Conservation (phyloP, 2,797 vertebrate species). For the Acanthurus leucopareius region DNA sequence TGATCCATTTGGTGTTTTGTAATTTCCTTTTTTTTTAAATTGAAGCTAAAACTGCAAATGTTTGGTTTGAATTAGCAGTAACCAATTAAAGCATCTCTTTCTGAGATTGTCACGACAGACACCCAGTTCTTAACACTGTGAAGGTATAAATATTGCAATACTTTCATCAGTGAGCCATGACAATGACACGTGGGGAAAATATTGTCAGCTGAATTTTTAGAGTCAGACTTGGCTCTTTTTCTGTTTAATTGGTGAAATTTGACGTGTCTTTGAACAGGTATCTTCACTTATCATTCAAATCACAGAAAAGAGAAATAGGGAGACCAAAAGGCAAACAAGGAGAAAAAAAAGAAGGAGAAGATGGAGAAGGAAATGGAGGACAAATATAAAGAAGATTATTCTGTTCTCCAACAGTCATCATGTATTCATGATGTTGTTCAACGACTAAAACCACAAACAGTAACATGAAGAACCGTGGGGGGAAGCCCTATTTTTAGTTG, state of each 20-base stretch:
- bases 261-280: not conserved
- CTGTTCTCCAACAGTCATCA: not conserved
- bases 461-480: not conserved
- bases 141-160: no score
- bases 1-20: no score
- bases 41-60: no score
- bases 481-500: not conserved
- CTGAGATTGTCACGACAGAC: no score
- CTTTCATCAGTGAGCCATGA: no score
- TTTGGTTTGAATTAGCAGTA: no score
- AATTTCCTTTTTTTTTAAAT: no score
- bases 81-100: no score
- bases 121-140: no score
- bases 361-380: not conserved
- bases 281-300: slow-evolving; percentile 17
- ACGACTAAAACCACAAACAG: not conserved
- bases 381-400: not conserved
- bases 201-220: not conserved
- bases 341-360: not conserved
- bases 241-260: not conserved
- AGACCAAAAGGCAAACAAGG: not conserved
- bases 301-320: not conserved
- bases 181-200: no score
- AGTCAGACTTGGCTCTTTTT: slow-evolving; percentile 5
- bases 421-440: not conserved